Percentiles rank a stretch among this genome's conserved stretches.
Evolutionary conservation across 2,888 invertebrate species (phyloP).

Genomic region (Ditula angustiorana): DNA sequence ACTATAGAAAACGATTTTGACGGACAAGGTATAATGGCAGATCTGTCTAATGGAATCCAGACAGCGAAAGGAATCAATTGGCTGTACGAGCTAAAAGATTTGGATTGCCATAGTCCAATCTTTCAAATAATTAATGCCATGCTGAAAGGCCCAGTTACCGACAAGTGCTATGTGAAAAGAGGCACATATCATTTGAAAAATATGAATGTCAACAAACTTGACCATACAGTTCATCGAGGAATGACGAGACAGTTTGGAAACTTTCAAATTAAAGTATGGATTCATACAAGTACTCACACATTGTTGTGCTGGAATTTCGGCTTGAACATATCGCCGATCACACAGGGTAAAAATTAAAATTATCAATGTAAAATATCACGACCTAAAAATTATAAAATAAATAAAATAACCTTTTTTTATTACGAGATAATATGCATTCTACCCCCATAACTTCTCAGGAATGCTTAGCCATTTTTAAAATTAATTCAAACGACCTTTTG

Average conservation of each 20-base stretch:
- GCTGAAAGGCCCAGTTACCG: neutral
- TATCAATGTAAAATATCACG: no score
- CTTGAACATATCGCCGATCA: neutral
- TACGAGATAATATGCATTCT: no score
- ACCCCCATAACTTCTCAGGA: no score
- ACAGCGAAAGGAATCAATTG: neutral
- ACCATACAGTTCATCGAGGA: neutral
- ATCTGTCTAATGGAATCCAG: neutral
- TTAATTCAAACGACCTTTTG: no score
- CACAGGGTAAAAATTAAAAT: neutral
- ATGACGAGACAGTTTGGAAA: neutral
- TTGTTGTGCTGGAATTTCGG: neutral
- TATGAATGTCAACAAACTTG: neutral
- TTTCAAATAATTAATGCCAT: neutral
- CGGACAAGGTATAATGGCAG: no score
- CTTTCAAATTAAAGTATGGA: neutral
- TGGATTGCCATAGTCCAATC: neutral
- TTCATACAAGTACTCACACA: neutral
- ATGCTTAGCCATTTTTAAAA: no score
- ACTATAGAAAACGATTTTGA: neutral
- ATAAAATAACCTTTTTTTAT: no score
- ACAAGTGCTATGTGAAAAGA: neutral
- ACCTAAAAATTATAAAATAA: no score
- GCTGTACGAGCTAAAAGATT: neutral
- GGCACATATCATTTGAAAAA: neutral